Base-by-base conservation (phyloP, 92 coral and sea anemone genomes). In the Epizoanthus rinbou region DNA sequence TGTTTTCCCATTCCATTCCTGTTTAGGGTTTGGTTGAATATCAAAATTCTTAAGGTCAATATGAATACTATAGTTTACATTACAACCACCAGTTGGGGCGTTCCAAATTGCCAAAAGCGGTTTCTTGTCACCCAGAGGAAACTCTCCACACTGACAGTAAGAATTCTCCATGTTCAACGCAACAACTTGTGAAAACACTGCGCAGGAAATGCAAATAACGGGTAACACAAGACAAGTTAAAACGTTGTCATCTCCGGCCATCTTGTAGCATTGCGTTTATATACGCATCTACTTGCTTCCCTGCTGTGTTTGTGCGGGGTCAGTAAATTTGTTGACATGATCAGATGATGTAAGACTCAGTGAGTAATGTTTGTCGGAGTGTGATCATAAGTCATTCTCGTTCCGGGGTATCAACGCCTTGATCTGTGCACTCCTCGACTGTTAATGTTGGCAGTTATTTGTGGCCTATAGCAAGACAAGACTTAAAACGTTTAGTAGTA, bases 81-180 rank as follows among this genome's bases (percentile, higher is more conserved):
- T 82, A 67, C 99, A 97, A 4, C 99, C 99, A 87, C 92, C 99
- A 19, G 99, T 97, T 4, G 99, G 99, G 5, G 99, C 91, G 85
- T 97, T 97, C 99, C 99, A 97, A 56, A 97, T 58, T 73, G 94
- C 99, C 57, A 97, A 93, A 81, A 97, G 95, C 85, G 98, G 98
- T 62, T 78, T 78, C 41, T 91, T 92, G 58, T 88, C 95, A 17
- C 89, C 90, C 15, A 89, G 80, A 3, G 98, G 78, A 35, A 85
- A 86, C n/a, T 85, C 86, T 18, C 91, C 96, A 78, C 99, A 97
- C 24, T 88, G 93, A 84, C 99, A 97, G 10, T 80, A 79, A 39
- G 89, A 83, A 23, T 82, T 80, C 35, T 85, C 72, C 17, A 74
- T 63, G 8, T 87, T 91, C 67, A 87, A 31, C 17, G 82, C 69